Evolutionary conservation across 2,888 invertebrate species (phyloP).

Genomic region (Heliothis peltigera): DNA sequence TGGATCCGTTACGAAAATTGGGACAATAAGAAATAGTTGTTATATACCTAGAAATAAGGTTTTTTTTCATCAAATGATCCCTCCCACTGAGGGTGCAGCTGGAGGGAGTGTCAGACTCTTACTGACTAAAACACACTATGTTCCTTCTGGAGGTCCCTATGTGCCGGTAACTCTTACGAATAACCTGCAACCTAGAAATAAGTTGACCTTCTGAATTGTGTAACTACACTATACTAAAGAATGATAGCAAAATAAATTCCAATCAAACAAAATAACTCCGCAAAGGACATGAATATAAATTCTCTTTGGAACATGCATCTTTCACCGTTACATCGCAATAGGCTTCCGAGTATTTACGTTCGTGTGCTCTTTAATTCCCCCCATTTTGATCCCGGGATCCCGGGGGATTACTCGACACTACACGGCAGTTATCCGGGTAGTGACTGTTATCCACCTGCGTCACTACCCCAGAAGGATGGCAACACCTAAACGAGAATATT

Average conservation of each 20-base stretch:
- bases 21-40: too few species aligned
- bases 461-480: slow-evolving; percentile 18
- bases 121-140: too few species aligned
- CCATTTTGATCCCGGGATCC: not conserved
- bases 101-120: too few species aligned
- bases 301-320: slow-evolving; percentile 14
- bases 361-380: slow-evolving; percentile 36
- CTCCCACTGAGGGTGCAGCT: too few species aligned
- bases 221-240: not conserved
- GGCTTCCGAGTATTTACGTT: slow-evolving; percentile 31
- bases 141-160: too few species aligned
- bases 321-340: slow-evolving; percentile 12
- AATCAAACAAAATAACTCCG: not conserved
- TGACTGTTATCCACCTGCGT: slow-evolving; percentile 36
- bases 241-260: not conserved
- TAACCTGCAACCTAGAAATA: too few species aligned
- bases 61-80: too few species aligned
- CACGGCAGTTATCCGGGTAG: slow-evolving; percentile 23
- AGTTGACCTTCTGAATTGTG: too few species aligned
- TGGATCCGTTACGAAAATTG: not conserved
- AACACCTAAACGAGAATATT: slow-evolving; percentile 12
- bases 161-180: too few species aligned
- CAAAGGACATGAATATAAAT: slow-evolving; percentile 1
- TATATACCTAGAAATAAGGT: too few species aligned
- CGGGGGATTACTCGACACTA: slow-evolving; percentile 20